These are phyloP conservation scores for Harpagoxenus sublaevis DNA, from an alignment of 2,888 invertebrate genomes.

Conservation along the genomic window DNA sequence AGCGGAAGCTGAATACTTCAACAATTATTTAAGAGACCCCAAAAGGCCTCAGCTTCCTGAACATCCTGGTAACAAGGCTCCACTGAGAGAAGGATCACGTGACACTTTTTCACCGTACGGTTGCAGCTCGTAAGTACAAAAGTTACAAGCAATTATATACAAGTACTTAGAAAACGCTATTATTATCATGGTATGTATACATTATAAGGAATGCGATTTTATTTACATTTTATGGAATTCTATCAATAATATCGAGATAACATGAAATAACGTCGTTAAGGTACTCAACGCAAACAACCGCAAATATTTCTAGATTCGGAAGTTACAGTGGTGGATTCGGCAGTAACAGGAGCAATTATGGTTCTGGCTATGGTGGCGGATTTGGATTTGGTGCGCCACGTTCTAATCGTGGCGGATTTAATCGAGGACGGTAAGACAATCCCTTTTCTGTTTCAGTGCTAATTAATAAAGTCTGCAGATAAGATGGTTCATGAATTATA, in stretches of 20 bases:
- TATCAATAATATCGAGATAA: not conserved
- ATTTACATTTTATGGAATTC: not conserved
- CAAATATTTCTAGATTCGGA: slow-evolving; percentile 77
- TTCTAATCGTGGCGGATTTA: slow-evolving; percentile 87
- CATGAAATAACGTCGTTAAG: slow-evolving; percentile 17
- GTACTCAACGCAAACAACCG: not conserved
- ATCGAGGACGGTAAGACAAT: slow-evolving; percentile 85
- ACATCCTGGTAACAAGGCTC: slow-evolving; percentile 89
- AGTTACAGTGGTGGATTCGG: slow-evolving; percentile 82
- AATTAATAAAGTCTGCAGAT: slow-evolving; percentile 1
- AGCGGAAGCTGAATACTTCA: slow-evolving; percentile 98
- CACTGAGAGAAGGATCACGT: slow-evolving; percentile 85
- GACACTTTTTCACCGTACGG: slow-evolving; percentile 86
- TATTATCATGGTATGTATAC: not conserved
- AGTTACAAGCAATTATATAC: slow-evolving; percentile 46
- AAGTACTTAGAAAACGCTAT: not conserved
- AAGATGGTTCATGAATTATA: not conserved
- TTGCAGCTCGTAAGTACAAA: slow-evolving; percentile 66
- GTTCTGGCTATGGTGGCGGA: slow-evolving; percentile 81
- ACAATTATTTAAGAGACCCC: slow-evolving; percentile 97
- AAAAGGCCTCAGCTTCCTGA: slow-evolving; percentile 98
- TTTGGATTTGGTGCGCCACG: slow-evolving; percentile 86
- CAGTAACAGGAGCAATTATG: slow-evolving; percentile 79
- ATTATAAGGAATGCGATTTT: not conserved
- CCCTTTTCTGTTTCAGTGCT: not conserved